These are phyloP conservation scores for Microtus pennsylvanicus DNA, from an alignment of 2,113 vertebrate genomes.

Conservation along the genomic window DNA sequence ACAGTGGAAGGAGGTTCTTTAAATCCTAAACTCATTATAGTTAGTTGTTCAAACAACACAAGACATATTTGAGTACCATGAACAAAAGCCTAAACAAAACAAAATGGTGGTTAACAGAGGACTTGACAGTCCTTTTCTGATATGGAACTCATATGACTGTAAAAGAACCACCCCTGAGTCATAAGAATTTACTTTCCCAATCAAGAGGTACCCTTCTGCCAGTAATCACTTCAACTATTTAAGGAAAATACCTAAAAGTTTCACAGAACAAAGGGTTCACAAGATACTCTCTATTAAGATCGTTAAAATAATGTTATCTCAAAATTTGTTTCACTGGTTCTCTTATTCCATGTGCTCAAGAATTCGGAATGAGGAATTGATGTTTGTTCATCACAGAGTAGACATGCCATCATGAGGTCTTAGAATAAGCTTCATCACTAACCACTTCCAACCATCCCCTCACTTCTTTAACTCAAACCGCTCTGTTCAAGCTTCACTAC, in stretches of 20 bases:
- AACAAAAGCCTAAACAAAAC: not conserved
- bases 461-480: not conserved
- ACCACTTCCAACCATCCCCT: not conserved
- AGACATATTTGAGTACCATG: not conserved
- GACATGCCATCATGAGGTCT: not conserved
- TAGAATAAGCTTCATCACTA: not conserved
- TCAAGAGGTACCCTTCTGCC: not conserved
- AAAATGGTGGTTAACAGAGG: not conserved
- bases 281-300: not conserved
- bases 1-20: not conserved
- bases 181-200: not conserved
- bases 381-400: not conserved
- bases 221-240: constrained; percentile 20
- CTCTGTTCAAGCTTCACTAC: not conserved
- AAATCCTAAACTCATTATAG: not conserved
- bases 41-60: not conserved
- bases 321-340: not conserved
- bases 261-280: not conserved
- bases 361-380: not conserved
- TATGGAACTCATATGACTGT: not conserved
- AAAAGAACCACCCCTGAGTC: not conserved
- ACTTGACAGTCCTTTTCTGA: not conserved
- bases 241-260: not conserved
- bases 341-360: not conserved
- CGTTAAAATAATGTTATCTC: not conserved